A percentile compares a stretch with the other conserved stretches of the same genome.
These are phyloP conservation scores for Alethe castanea DNA, from an alignment of 2,113 vertebrate genomes.

Conservation along the genomic window DNA sequence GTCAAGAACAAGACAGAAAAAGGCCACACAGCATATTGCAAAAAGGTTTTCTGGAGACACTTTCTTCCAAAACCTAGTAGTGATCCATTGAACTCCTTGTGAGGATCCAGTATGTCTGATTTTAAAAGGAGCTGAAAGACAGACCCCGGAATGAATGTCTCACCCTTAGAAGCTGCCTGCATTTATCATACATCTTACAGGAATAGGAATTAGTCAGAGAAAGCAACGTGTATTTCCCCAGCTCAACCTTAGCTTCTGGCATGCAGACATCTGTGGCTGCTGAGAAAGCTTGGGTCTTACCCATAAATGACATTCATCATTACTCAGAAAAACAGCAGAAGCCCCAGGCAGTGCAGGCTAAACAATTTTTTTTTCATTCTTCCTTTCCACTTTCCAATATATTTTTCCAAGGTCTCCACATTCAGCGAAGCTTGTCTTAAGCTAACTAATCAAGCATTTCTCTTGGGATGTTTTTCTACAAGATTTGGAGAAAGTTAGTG, in stretches of 20 bases:
- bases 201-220: background rate
- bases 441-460: background rate
- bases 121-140: background rate
- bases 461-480: background rate
- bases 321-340: background rate
- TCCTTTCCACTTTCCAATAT: background rate
- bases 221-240: background rate
- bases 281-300: background rate
- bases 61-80: background rate
- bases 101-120: background rate
- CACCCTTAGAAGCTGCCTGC: background rate
- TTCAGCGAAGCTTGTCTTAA: accelerated
- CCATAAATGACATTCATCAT: background rate
- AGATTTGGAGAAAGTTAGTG: background rate
- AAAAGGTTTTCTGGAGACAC: background rate
- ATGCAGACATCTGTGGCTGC: background rate
- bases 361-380: background rate
- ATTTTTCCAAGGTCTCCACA: background rate
- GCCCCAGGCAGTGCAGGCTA: accelerated
- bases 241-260: background rate
- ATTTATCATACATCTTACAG: background rate
- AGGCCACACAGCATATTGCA: background rate
- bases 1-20: background rate
- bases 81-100: background rate
- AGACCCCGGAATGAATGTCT: background rate